Conservation (phyloP, 2,113 vertebrate species). For the Campylomormyrus tamandua region DNA sequence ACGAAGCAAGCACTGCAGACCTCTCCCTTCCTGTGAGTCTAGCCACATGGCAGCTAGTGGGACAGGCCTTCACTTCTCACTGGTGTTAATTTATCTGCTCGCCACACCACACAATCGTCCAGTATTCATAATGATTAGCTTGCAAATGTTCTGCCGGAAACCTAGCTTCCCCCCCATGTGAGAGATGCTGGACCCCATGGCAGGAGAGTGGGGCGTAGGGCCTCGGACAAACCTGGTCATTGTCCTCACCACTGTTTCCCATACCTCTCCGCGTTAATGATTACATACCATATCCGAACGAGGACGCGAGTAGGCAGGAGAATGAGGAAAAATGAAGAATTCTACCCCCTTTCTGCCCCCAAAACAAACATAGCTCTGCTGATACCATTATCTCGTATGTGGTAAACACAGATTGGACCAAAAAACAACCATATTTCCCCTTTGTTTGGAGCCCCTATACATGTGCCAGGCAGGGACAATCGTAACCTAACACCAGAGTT, state of each 20-base stretch:
- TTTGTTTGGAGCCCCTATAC: not conserved
- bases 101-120: conserved; percentile 45
- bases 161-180: conserved; percentile 43
- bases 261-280: conserved; percentile 63
- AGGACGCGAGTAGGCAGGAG: conserved; percentile 45
- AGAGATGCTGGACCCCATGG: conserved; percentile 34
- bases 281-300: conserved; percentile 49
- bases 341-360: conserved; percentile 18
- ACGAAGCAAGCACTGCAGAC: not conserved
- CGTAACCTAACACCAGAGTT: not conserved
- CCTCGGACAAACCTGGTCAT: conserved; percentile 60
- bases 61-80: conserved; percentile 36
- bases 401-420: conserved; percentile 20
- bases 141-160: conserved; percentile 50
- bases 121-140: conserved; percentile 64
- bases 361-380: conserved; percentile 41
- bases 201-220: conserved; percentile 33
- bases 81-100: conserved; percentile 57
- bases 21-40: conserved; percentile 51
- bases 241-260: conserved; percentile 58
- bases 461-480: not conserved
- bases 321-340: conserved; percentile 26
- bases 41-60: conserved; percentile 28
- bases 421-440: not conserved
- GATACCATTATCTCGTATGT: conserved; percentile 33